phyloP scores from a whole-genome alignment of 2,113 vertebrate genomes.

The Xyrauchen texanus region DNA sequence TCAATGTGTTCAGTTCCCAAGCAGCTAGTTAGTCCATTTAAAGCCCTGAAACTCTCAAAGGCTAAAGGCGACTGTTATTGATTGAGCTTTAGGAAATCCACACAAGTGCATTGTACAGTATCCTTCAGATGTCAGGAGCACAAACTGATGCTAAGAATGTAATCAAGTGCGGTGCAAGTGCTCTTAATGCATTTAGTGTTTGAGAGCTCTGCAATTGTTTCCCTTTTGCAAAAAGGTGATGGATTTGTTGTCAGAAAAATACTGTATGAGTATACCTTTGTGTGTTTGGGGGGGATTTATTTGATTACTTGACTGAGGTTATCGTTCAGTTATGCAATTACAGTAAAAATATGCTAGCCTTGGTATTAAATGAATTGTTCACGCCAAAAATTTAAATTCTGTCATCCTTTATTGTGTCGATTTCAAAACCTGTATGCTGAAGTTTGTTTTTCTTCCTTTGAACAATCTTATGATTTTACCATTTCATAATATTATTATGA shows the following conservation, averaged over 20 bases:
- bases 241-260: slow-evolving; percentile 3
- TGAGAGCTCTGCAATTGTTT: slow-evolving; percentile 18
- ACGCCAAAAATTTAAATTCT: no score
- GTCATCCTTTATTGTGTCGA: no score
- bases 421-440: no score
- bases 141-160: slow-evolving; percentile 62
- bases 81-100: no score
- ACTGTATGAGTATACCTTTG: not conserved
- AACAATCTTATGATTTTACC: no score
- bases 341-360: not conserved
- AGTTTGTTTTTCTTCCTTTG: no score
- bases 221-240: not conserved
- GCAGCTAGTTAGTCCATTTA: no score
- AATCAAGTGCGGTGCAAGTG: slow-evolving; percentile 60
- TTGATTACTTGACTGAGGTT: not conserved
- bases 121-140: slow-evolving; percentile 21
- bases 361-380: no score
- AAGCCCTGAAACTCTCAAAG: no score
- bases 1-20: no score
- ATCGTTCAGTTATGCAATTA: not conserved
- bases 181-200: slow-evolving; percentile 62
- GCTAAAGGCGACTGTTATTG: no score
- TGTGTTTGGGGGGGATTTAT: not conserved
- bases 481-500: no score
- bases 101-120: slow-evolving; percentile 3